phyloP scores from a whole-genome alignment of 30 jellyfish, hydroid and myxozoan species.

The Pelagia noctiluca region DNA sequence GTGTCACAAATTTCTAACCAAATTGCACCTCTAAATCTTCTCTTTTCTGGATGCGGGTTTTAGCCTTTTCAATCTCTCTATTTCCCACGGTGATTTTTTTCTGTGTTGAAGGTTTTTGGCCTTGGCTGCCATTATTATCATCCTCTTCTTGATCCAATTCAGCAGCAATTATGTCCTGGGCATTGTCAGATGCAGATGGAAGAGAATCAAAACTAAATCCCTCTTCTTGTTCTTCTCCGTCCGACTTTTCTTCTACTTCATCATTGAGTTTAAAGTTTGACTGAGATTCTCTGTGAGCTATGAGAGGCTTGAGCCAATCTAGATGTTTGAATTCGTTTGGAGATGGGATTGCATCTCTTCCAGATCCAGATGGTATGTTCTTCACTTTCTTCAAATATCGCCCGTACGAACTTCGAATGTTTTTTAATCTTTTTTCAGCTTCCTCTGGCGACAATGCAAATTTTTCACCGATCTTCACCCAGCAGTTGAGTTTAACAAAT shows the following conservation, averaged over 20 bases:
- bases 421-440: conserved; percentile 24
- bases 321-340: not conserved
- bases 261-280: not conserved
- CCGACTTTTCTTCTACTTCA: not conserved
- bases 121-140: not conserved
- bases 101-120: not conserved
- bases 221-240: not conserved
- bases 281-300: not conserved
- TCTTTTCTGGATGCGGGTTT: not conserved
- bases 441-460: conserved; percentile 22
- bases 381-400: conserved; percentile 14
- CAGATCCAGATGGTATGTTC: conserved; percentile 37
- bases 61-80: not conserved
- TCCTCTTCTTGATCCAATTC: not conserved
- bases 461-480: conserved; percentile 34
- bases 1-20: not conserved
- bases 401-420: conserved; percentile 2
- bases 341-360: conserved; percentile 32
- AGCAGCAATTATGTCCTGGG: not conserved
- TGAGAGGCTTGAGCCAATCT: not conserved
- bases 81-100: not conserved
- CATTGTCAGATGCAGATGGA: not conserved
- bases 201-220: too few species aligned
- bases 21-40: not conserved
- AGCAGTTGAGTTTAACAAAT: conserved; percentile 32